Evolutionary conservation across 2,113 vertebrate species (phyloP).

Genomic region (Pseudonaja textilis): DNA sequence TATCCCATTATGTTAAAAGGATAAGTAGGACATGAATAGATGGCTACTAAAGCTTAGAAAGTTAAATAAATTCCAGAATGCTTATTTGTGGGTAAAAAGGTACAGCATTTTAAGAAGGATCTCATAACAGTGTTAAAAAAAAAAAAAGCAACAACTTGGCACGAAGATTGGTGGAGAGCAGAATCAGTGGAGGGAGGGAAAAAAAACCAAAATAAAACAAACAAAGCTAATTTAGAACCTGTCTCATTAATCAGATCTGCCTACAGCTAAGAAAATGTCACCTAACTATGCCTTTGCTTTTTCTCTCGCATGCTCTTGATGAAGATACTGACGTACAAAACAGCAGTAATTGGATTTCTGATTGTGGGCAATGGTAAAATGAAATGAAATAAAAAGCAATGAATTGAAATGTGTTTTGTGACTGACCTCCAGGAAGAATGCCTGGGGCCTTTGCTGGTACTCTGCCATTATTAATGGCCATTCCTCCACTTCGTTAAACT

Average conservation of each 20-base stretch:
- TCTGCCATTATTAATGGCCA: conserved; percentile 48
- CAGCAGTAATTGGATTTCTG: conserved; percentile 60
- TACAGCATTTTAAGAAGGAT: conserved; percentile 47
- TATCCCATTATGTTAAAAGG: conserved; percentile 64
- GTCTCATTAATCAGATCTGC: conserved; percentile 74
- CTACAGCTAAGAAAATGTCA: conserved; percentile 62
- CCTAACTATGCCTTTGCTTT: conserved; percentile 61
- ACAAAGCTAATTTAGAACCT: conserved; percentile 68
- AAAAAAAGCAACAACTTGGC: conserved; percentile 47
- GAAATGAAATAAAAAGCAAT: conserved; percentile 12
- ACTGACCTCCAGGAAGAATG: conserved; percentile 61
- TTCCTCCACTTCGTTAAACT: background rate
- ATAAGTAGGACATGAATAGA: conserved; percentile 63
- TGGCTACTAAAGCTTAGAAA: conserved; percentile 45
- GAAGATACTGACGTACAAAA: conserved; percentile 64
- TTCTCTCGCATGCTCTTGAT: conserved; percentile 44
- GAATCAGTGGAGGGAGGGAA: background rate
- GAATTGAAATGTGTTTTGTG: conserved; percentile 44
- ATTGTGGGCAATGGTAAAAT: conserved; percentile 30
- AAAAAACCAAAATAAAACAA: background rate
- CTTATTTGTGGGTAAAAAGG: conserved; percentile 60
- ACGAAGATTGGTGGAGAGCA: background rate
- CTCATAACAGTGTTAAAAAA: conserved; percentile 35
- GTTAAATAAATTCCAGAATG: conserved; percentile 48
- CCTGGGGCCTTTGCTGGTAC: conserved; percentile 46